Conservation (phyloP, 2,888 invertebrate species). For the Cerastoderma edule region DNA sequence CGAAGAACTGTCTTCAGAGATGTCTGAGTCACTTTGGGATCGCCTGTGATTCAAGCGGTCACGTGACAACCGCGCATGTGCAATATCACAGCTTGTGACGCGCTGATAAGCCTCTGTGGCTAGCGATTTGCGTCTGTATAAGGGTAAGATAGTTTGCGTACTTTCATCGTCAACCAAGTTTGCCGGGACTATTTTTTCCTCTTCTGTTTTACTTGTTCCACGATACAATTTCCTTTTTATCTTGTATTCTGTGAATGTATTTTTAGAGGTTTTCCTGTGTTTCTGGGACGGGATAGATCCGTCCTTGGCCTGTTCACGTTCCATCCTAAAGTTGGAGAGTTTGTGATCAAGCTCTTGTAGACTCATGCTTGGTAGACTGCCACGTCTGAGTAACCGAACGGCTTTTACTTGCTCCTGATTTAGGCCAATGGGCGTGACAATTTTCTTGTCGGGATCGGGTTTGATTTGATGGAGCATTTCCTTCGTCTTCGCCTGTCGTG, state of each 20-base stretch:
- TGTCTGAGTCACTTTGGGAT: slow-evolving; percentile 20
- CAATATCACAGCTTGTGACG: slow-evolving; percentile 24
- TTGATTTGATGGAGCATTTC: slow-evolving; percentile 29
- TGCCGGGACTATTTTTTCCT: background rate
- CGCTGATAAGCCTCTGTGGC: slow-evolving; percentile 24
- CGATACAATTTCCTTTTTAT: slow-evolving; percentile 30
- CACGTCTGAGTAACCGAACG: slow-evolving; percentile 17
- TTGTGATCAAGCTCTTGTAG: slow-evolving; percentile 30
- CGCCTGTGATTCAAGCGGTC: background rate
- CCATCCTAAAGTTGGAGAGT: background rate
- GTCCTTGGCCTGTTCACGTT: background rate
- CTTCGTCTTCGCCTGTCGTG: slow-evolving; percentile 13
- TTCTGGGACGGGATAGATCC: background rate
- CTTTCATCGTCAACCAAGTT: background rate
- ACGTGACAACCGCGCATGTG: background rate
- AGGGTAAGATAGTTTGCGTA: background rate
- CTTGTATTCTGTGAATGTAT: slow-evolving; percentile 19
- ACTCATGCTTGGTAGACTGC: slow-evolving; percentile 29
- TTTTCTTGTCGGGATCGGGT: slow-evolving; percentile 32
- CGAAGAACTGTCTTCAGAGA: slow-evolving; percentile 1
- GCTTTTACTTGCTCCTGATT: slow-evolving; percentile 21
- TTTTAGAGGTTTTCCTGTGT: background rate
- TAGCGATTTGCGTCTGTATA: slow-evolving; percentile 28
- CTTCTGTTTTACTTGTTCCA: slow-evolving; percentile 17
- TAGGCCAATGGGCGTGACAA: slow-evolving; percentile 28